phyloP scores from a whole-genome alignment of 2,797 vertebrate genomes.

The Clarias platycephalus region DNA sequence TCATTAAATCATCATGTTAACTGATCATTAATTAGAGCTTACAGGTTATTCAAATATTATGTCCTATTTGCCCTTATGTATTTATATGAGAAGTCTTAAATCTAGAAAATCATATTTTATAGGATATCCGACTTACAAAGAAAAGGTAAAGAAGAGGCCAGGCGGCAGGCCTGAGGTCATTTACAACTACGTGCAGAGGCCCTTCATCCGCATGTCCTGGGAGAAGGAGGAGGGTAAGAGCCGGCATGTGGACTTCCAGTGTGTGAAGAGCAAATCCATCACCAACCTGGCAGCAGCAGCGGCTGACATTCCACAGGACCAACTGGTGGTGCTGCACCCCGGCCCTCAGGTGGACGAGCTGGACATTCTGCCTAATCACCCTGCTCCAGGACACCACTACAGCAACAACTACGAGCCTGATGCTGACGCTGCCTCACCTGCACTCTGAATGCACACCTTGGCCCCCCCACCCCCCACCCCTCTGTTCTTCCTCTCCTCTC shows the following conservation, averaged over 20 bases:
- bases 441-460: slow-evolving; percentile 73
- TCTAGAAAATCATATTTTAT: background rate
- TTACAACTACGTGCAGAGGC: slow-evolving; percentile 96
- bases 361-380: slow-evolving; percentile 89
- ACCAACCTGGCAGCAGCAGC: slow-evolving; percentile 92
- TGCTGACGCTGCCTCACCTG: slow-evolving; percentile 86
- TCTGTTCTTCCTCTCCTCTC: slow-evolving; percentile 38
- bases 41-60: background rate
- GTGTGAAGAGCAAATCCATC: slow-evolving; percentile 96
- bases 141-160: slow-evolving; percentile 95
- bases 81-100: background rate
- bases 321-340: slow-evolving; percentile 91
- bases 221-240: slow-evolving; percentile 98
- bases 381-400: slow-evolving; percentile 77
- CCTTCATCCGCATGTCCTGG: slow-evolving; percentile 98
- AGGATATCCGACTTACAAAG: slow-evolving; percentile 98
- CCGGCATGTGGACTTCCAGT: slow-evolving; percentile 95
- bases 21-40: background rate
- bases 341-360: slow-evolving; percentile 95
- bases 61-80: background rate
- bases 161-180: slow-evolving; percentile 94
- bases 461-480: slow-evolving; percentile 62
- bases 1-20: background rate
- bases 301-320: slow-evolving; percentile 94
- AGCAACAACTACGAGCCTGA: slow-evolving; percentile 85